phyloP scores from a whole-genome alignment of 2,113 vertebrate species.

The Pyxicephalus adspersus region DNA sequence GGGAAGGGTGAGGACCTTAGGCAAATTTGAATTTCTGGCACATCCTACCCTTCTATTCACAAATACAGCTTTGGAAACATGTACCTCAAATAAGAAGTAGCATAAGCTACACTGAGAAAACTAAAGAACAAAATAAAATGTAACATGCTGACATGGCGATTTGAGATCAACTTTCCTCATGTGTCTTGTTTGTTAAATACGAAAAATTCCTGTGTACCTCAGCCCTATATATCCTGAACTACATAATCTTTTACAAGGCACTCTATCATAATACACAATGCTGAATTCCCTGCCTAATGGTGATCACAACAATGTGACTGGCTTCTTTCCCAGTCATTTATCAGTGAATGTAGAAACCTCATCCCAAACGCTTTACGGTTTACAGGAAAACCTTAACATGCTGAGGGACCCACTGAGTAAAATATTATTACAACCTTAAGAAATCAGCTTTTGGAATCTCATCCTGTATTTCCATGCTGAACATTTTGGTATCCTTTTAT shows the following conservation, averaged over 20 bases:
- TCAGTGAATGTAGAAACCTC: constrained; percentile 15
- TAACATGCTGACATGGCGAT: too few relatives aligned
- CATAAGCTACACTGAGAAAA: too few relatives aligned
- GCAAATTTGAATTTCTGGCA: too few relatives aligned
- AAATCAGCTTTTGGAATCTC: constrained; percentile 34
- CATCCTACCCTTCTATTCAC: too few relatives aligned
- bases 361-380: constrained; percentile 5
- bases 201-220: neutral
- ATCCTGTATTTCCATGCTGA: constrained; percentile 7
- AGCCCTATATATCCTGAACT: constrained; percentile 7
- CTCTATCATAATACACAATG: constrained; percentile 32
- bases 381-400: constrained; percentile 25
- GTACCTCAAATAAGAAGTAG: too few relatives aligned
- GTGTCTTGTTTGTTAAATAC: too few relatives aligned
- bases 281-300: constrained; percentile 26
- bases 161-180: too few relatives aligned
- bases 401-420: constrained; percentile 35
- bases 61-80: too few relatives aligned
- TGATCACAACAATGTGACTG: constrained; percentile 23
- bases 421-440: constrained; percentile 42
- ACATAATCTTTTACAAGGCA: neutral
- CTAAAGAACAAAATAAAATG: too few relatives aligned
- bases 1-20: too few relatives aligned
- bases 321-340: constrained; percentile 20
- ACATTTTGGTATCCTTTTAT: constrained; percentile 9